Evolutionary conservation across 1,140 invertebrate species (phyloP).

Genomic region (Drosophila rhopaloa): DNA sequence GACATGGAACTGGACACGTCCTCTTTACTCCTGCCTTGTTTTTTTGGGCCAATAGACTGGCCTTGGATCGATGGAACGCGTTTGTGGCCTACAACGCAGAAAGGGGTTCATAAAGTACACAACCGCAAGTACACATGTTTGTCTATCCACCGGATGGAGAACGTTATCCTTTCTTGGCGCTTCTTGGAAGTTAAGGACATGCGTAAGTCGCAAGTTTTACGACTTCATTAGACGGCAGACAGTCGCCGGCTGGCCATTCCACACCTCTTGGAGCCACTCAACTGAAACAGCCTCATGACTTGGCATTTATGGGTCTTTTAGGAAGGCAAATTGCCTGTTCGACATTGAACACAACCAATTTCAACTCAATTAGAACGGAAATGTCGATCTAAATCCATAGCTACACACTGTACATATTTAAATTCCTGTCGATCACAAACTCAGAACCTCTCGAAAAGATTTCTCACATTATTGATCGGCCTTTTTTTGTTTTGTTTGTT

Average conservation of each 20-base stretch:
- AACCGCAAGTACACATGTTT: conserved; percentile 26
- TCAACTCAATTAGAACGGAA: conserved; percentile 43
- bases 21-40: not conserved
- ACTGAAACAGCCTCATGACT: conserved; percentile 27
- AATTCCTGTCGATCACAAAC: conserved; percentile 31
- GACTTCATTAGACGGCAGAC: conserved; percentile 71
- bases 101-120: conserved; percentile 21
- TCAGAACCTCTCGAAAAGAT: conserved; percentile 12
- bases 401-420: conserved; percentile 12
- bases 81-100: conserved; percentile 29
- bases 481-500: conserved; percentile 5
- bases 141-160: conserved; percentile 3
- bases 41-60: conserved; percentile 48
- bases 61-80: conserved; percentile 76
- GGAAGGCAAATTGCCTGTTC: conserved; percentile 11
- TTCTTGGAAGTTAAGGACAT: conserved; percentile 40
- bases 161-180: conserved; percentile 45
- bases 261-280: conserved; percentile 19
- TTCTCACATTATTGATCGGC: conserved; percentile 36
- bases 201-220: conserved; percentile 61
- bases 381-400: conserved; percentile 27
- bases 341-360: conserved; percentile 33
- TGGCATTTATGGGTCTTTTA: conserved; percentile 25
- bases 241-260: conserved; percentile 16
- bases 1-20: conserved; percentile 51